Evolutionary conservation across 1,140 invertebrate species (phyloP), one percentile per base, ranked within the genome.

Genomic region (Bombus sibiricus): DNA sequence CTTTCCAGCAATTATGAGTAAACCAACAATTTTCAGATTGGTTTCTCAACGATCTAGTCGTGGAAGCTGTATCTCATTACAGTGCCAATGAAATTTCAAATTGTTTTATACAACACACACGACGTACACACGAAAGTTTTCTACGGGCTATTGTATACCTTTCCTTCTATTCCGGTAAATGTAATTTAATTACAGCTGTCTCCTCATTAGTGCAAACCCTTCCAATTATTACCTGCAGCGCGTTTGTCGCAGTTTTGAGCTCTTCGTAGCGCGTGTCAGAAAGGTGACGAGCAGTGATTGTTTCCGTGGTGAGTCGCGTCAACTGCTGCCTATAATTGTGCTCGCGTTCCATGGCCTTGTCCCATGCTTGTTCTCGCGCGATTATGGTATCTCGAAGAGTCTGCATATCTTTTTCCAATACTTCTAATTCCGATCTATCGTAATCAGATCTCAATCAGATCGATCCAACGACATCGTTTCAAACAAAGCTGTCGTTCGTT

Each of bases 311-410:
- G 10, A 94, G 57, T 13, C 92, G 83, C n/a, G 90, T 88, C 81
- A 95, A 92, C 86, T 95, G 93, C 12, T 91, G 89, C 39, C 88
- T 89, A 62, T 93, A 95, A 68, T 87, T 92, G 68, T 92, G 89
- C 75, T 95, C 94, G 2, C 91, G 90, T 43, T 93, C 93, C 62
- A 91, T 69, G 0, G 91, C 86, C 75, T 91, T 88, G 57, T 93
- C 79, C 93, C 93, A 94, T 1, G 88, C 88, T 73, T 93, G 83
- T 82, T 95, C 94, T 68, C 90, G 91, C 1, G 76, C 85, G 15
- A 91, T 87, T 8, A 95, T 81, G 0, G 88, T 91, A 66, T 95
- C 92, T 66, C 92, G 91, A 37, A 95, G 83, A 47, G 81, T 89
- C 76, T 89, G 90, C 92, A 95, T 94, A 57, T 95, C 92, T 1